Evolutionary conservation across 2,113 vertebrate genomes (phyloP).

Genomic region (Phylloscopus trochiloides): DNA sequence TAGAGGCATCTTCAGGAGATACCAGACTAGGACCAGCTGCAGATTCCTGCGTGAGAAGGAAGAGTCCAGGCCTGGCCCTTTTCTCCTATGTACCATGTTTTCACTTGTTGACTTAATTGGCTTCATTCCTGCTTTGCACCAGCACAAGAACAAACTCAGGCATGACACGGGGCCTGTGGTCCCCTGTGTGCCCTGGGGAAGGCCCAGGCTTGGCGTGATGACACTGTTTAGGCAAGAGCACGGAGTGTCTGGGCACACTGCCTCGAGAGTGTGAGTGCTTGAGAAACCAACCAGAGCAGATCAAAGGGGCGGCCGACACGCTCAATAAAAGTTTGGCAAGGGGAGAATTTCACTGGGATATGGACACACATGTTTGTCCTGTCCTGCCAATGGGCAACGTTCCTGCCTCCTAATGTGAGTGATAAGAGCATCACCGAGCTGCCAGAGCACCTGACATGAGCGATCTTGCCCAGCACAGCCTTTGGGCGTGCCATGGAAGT

Average conservation of each 20-base stretch:
- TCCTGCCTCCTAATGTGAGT: constrained; percentile 49
- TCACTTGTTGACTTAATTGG: constrained; percentile 4
- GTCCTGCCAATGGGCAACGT: constrained; percentile 57
- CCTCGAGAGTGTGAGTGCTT: background rate
- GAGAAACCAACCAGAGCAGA: constrained; percentile 19
- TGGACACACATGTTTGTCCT: constrained; percentile 51
- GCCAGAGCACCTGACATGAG: constrained; percentile 48
- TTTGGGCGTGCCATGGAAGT: constrained; percentile 15
- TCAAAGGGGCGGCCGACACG: constrained; percentile 16
- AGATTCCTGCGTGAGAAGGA: constrained; percentile 31
- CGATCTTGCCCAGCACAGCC: constrained; percentile 34
- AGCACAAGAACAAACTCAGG: background rate
- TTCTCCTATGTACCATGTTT: background rate
- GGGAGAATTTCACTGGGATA: background rate
- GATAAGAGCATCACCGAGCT: constrained; percentile 45
- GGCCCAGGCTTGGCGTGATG: background rate
- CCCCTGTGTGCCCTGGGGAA: background rate
- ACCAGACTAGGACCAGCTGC: constrained; percentile 2
- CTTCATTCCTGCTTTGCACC: background rate
- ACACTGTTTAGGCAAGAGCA: background rate
- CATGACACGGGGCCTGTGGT: background rate
- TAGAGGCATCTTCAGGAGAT: constrained; percentile 19
- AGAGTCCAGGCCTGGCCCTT: constrained; percentile 2
- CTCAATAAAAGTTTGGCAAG: background rate
- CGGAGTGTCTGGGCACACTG: background rate